Percentiles rank a stretch among this genome's conserved stretches.
Evolutionary conservation across 2,797 vertebrate species (phyloP).

Genomic region (Benthosema pterotum): DNA sequence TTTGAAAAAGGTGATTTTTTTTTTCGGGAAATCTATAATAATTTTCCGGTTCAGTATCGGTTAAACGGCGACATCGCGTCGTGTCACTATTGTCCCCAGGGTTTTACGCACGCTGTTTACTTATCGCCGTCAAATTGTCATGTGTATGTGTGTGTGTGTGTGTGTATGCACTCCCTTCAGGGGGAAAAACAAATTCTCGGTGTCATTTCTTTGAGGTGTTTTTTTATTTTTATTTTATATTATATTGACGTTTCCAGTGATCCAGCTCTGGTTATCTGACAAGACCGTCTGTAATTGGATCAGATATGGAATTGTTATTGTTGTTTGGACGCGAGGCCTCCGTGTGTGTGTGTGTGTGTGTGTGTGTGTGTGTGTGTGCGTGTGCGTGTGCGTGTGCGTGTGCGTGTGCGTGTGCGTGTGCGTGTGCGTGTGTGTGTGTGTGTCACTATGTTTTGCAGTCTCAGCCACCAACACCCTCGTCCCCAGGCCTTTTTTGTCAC

Average conservation of each 20-base stretch:
- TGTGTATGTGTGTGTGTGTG: no score
- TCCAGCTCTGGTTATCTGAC: slow-evolving; percentile 73
- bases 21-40: no score
- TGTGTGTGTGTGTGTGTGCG: background rate
- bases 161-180: no score
- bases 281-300: slow-evolving; percentile 82
- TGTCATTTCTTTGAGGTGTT: slow-evolving; percentile 63
- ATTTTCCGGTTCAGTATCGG: no score
- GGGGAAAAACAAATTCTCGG: slow-evolving; percentile 54
- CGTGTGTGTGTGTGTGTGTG: background rate
- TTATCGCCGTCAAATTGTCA: no score
- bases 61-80: no score
- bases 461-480: slow-evolving; percentile 51
- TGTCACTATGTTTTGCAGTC: slow-evolving; percentile 7
- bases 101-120: no score
- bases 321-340: background rate
- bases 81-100: no score
- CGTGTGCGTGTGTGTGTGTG: no score
- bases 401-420: no score
- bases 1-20: no score
- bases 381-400: background rate
- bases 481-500: slow-evolving; percentile 37
- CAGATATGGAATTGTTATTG: slow-evolving; percentile 74
- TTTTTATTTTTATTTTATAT: no score
- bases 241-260: slow-evolving; percentile 77